Evolutionary conservation across 53 echinoderm and acorn worm genomes (phyloP).

Genomic region (Apostichopus leukothele): DNA sequence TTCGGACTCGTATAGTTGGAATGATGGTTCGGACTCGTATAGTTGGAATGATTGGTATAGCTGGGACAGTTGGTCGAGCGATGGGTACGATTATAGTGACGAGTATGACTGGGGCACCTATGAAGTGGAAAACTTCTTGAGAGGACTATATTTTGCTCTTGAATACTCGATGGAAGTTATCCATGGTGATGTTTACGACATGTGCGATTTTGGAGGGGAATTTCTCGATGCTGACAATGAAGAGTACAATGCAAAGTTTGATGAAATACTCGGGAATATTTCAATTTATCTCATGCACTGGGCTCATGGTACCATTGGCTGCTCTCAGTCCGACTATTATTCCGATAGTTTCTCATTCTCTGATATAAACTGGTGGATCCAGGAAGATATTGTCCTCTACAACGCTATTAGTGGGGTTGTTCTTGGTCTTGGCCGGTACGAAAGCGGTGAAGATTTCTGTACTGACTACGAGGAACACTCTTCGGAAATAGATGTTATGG

Average conservation of each 20-base stretch:
- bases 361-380: background rate
- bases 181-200: constrained; percentile 5
- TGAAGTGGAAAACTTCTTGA: constrained; percentile 1
- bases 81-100: background rate
- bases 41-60: background rate
- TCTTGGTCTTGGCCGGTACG: constrained; percentile 43
- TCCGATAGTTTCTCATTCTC: too few species aligned
- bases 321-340: background rate
- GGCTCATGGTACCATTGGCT: constrained; percentile 8
- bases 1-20: constrained; percentile 29
- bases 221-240: background rate
- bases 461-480: background rate
- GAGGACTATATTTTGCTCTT: background rate
- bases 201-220: constrained; percentile 23
- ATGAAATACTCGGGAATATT: constrained; percentile 4
- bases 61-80: background rate
- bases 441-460: constrained; percentile 50
- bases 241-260: background rate
- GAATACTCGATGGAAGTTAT: background rate
- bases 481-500: constrained; percentile 4
- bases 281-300: constrained; percentile 8
- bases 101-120: background rate
- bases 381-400: background rate
- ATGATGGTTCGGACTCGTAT: constrained; percentile 28
- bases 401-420: constrained; percentile 23